phyloP scores from a whole-genome alignment of 2,888 invertebrate genomes.

The Spisula subtruncata region DNA sequence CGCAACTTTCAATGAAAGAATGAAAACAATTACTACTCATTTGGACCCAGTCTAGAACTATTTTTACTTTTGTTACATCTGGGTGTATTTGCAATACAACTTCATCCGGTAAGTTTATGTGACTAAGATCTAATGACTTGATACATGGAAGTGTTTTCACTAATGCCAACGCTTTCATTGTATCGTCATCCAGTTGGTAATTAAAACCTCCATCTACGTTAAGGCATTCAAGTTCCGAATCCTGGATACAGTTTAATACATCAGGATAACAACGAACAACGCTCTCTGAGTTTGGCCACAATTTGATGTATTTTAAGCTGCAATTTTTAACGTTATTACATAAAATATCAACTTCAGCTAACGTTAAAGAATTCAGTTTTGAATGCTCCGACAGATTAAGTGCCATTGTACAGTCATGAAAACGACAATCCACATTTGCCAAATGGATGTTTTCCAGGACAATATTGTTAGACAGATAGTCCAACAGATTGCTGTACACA shows the following conservation, averaged over 20 bases:
- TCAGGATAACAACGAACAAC: background rate
- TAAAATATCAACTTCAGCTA: background rate
- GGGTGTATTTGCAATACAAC: background rate
- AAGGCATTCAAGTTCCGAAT: background rate
- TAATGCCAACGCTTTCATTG: background rate
- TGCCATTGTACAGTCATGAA: background rate
- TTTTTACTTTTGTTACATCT: background rate
- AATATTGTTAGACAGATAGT: background rate
- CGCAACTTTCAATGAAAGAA: background rate
- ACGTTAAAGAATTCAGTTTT: background rate
- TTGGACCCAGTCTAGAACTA: background rate
- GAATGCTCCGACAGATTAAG: background rate
- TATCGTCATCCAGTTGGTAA: background rate
- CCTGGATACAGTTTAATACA: background rate
- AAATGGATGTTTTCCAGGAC: background rate
- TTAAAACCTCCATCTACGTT: background rate
- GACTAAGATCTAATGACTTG: background rate
- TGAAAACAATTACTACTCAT: background rate
- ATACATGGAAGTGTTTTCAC: background rate
- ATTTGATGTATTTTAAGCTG: background rate
- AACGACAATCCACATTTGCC: too few species aligned
- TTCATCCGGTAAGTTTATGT: background rate
- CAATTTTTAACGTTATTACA: background rate
- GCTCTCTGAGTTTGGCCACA: background rate
- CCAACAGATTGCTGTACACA: background rate